Evolutionary conservation across 2,888 invertebrate genomes (phyloP).

Genomic region (Lycia hirtaria): DNA sequence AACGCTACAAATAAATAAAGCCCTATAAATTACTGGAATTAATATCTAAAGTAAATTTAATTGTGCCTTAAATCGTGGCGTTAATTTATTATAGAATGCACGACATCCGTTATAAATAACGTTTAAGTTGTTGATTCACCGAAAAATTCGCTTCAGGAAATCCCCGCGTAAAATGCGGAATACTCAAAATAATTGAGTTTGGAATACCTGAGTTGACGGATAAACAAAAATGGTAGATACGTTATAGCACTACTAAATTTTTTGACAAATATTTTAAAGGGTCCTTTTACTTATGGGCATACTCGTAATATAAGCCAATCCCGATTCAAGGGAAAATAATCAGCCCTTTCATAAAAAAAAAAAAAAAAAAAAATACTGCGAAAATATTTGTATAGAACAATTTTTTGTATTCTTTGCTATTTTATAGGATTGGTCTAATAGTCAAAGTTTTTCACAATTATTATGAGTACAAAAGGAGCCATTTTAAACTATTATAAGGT

Average conservation of each 20-base stretch:
- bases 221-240: neutral
- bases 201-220: constrained; percentile 53
- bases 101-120: constrained; percentile 41
- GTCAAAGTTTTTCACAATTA: no score
- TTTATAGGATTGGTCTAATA: no score
- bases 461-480: no score
- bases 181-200: constrained; percentile 66
- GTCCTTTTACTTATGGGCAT: neutral
- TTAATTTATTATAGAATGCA: constrained; percentile 41
- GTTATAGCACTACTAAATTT: neutral
- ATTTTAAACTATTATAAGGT: no score
- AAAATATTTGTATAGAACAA: no score
- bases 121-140: constrained; percentile 45
- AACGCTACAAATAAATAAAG: constrained; percentile 24
- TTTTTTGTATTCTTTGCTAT: no score
- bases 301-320: no score
- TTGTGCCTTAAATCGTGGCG: constrained; percentile 37
- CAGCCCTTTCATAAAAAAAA: no score
- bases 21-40: constrained; percentile 37
- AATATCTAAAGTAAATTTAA: constrained; percentile 43
- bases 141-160: constrained; percentile 42
- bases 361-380: no score
- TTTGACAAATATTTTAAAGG: neutral
- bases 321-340: no score
- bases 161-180: constrained; percentile 35